Percentiles rank a stretch among this genome's conserved stretches.
These are phyloP conservation scores for Microplitis deprimator DNA, from an alignment of 2,888 invertebrate species.

Conservation along the genomic window DNA sequence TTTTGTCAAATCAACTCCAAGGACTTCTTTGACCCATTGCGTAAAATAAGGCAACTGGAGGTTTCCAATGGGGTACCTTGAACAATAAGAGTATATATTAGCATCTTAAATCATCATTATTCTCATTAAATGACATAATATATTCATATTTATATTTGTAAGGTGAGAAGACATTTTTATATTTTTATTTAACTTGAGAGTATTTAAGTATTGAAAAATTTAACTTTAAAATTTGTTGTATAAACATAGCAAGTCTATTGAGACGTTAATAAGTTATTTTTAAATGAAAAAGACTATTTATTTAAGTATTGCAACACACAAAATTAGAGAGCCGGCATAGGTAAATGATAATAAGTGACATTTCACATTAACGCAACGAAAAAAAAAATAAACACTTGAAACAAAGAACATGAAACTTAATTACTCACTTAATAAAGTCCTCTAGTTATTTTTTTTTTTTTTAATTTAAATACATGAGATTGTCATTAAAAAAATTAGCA, in stretches of 20 bases:
- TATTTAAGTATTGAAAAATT: slow-evolving; percentile 1
- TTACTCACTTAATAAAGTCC: not conserved
- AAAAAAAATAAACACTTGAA: not conserved
- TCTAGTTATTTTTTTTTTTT: not conserved
- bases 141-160: not conserved
- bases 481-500: not conserved
- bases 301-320: slow-evolving; percentile 15
- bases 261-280: not conserved
- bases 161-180: not conserved
- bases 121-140: not conserved
- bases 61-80: slow-evolving; percentile 85
- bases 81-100: slow-evolving; percentile 38
- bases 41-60: slow-evolving; percentile 83
- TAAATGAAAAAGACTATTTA: slow-evolving; percentile 10
- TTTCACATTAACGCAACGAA: not conserved
- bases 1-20: slow-evolving; percentile 77
- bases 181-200: not conserved
- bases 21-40: slow-evolving; percentile 83
- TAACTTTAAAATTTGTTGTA: not conserved
- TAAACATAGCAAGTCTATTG: not conserved
- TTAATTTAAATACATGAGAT: not conserved
- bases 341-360: not conserved
- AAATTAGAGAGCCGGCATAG: slow-evolving; percentile 2
- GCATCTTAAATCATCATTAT: not conserved
- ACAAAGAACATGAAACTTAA: not conserved